Evolutionary conservation across 2,888 invertebrate species (phyloP).

Genomic region (Drymonia ruficornis): DNA sequence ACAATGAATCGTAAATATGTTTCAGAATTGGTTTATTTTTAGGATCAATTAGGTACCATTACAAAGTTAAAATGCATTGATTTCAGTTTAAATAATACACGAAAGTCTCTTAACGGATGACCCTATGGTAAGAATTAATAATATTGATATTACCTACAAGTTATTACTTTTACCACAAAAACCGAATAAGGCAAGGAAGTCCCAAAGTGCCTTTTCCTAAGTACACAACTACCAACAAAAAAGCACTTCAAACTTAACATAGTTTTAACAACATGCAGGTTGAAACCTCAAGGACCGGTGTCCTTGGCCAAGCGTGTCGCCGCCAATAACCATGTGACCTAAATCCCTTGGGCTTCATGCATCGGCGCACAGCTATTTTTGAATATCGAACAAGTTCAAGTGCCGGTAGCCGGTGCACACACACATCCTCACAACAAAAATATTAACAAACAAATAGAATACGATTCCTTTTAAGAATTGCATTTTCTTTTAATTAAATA

Average conservation of each 20-base stretch:
- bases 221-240: background rate
- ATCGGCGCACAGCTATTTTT: slow-evolving; percentile 63
- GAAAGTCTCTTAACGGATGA: no score
- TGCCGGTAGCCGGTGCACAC: slow-evolving; percentile 36
- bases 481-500: no score
- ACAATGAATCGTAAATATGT: slow-evolving; percentile 6
- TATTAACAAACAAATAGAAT: no score
- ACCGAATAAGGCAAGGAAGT: background rate
- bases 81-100: background rate
- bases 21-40: background rate
- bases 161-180: no score
- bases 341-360: slow-evolving; percentile 59
- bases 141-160: no score
- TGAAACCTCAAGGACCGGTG: slow-evolving; percentile 38
- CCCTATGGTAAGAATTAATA: no score
- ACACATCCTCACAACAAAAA: background rate
- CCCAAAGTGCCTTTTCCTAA: background rate
- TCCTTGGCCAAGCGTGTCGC: slow-evolving; percentile 73
- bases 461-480: no score
- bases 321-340: slow-evolving; percentile 77
- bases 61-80: background rate
- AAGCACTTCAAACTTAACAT: slow-evolving; percentile 1
- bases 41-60: background rate
- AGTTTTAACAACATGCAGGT: slow-evolving; percentile 12
- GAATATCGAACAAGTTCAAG: slow-evolving; percentile 73